These are phyloP conservation scores for Xylocopa sonorina DNA, from an alignment of 1,140 invertebrate species.

Conservation along the genomic window DNA sequence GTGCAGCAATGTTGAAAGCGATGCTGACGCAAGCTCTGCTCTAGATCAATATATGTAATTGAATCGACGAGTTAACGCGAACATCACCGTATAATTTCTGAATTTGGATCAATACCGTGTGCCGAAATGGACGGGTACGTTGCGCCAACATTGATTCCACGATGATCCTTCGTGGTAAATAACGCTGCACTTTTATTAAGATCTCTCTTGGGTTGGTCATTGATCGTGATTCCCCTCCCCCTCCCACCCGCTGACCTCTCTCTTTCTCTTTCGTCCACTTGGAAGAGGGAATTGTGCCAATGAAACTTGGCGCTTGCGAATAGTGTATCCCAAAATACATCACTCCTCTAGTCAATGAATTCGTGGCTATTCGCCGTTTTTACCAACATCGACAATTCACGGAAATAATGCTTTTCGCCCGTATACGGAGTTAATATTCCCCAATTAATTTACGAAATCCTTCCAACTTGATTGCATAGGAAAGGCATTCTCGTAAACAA, in stretches of 20 bases:
- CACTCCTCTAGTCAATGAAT: slow-evolving; percentile 52
- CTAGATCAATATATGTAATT: slow-evolving; percentile 46
- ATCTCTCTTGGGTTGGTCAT: slow-evolving; percentile 46
- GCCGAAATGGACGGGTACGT: not conserved
- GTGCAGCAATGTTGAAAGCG: slow-evolving; percentile 26
- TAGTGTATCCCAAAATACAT: slow-evolving; percentile 54
- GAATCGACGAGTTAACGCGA: slow-evolving; percentile 40
- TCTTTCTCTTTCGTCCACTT: not conserved
- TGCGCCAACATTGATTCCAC: not conserved
- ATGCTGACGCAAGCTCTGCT: slow-evolving; percentile 28
- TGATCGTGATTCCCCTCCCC: slow-evolving; percentile 34
- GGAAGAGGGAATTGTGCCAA: slow-evolving; percentile 51
- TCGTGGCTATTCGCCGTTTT: slow-evolving; percentile 7
- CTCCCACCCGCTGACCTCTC: not conserved
- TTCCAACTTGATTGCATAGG: too few species aligned
- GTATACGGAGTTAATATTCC: not conserved
- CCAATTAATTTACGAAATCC: not conserved
- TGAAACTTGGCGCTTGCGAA: slow-evolving; percentile 42
- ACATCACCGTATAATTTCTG: slow-evolving; percentile 26
- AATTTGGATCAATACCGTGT: slow-evolving; percentile 21
- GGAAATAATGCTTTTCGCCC: not conserved
- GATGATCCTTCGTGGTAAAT: not conserved
- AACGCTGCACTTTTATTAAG: slow-evolving; percentile 5
- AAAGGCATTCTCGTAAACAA: not conserved
- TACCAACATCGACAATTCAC: slow-evolving; percentile 6